phyloP scores from a whole-genome alignment of 1,140 invertebrate species.

The Macrocentrus cingulum region DNA sequence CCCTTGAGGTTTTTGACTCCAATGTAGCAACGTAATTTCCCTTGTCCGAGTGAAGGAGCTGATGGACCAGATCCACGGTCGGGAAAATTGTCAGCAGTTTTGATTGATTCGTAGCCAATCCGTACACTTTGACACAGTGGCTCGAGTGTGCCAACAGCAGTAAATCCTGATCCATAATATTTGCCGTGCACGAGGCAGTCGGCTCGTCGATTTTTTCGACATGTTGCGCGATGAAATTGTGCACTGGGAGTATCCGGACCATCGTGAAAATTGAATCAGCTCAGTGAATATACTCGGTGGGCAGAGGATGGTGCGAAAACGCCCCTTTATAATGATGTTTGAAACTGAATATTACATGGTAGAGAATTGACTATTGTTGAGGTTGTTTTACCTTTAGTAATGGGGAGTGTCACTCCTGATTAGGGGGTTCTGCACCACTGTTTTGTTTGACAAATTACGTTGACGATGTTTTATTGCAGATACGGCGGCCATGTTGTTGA shows the following conservation, averaged over 20 bases:
- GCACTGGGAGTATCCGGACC: conserved; percentile 71
- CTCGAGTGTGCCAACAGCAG: conserved; percentile 62
- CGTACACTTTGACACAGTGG: conserved; percentile 66
- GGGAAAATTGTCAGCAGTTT: conserved; percentile 63
- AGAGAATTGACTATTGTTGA: too few relatives aligned
- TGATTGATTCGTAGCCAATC: conserved; percentile 56
- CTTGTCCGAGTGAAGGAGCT: conserved; percentile 63
- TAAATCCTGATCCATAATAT: conserved; percentile 52
- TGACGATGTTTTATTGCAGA: too few relatives aligned
- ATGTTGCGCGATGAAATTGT: conserved; percentile 69
- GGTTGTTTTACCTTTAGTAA: too few relatives aligned
- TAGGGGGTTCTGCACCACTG: too few relatives aligned
- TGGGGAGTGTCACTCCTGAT: too few relatives aligned
- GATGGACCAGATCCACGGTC: conserved; percentile 66
- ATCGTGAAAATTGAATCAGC: conserved; percentile 45
- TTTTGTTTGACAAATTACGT: too few relatives aligned
- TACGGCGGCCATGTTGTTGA: too few relatives aligned
- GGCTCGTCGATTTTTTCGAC: conserved; percentile 68
- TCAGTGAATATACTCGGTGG: too few relatives aligned
- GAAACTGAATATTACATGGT: too few relatives aligned
- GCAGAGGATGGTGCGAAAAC: too few relatives aligned
- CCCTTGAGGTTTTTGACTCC: conserved; percentile 63
- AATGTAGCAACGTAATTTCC: conserved; percentile 67
- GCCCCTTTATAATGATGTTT: too few relatives aligned
- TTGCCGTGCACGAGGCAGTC: conserved; percentile 63